These are phyloP conservation scores for Eupithecia subumbrata DNA, from an alignment of 2,888 invertebrate species.

Conservation along the genomic window DNA sequence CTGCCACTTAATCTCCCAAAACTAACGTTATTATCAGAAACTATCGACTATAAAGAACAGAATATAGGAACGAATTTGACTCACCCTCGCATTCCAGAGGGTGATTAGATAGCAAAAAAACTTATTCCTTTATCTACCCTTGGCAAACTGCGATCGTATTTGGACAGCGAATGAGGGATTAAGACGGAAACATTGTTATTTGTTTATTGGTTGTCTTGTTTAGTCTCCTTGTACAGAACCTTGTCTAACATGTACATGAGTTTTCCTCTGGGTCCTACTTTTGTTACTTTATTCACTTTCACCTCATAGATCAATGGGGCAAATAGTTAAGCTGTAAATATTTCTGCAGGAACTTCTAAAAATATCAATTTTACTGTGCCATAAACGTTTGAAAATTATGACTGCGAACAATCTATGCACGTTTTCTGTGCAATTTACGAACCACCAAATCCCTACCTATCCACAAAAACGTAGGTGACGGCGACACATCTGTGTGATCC, in stretches of 20 bases:
- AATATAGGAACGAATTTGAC: neutral
- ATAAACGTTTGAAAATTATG: neutral
- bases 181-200: slow-evolving; percentile 11
- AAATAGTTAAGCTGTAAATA: neutral
- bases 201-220: neutral
- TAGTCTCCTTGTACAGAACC: neutral
- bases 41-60: neutral
- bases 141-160: slow-evolving; percentile 24
- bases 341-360: neutral
- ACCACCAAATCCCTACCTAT: slow-evolving; percentile 35
- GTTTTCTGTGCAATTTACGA: neutral
- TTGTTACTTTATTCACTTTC: neutral
- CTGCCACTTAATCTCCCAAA: neutral
- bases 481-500: slow-evolving; percentile 73
- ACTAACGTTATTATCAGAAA: neutral
- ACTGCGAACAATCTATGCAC: neutral
- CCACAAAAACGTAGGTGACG: slow-evolving; percentile 45
- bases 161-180: slow-evolving; percentile 15
- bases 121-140: slow-evolving; percentile 27
- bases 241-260: neutral
- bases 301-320: neutral
- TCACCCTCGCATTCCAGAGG: slow-evolving; percentile 4
- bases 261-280: neutral
- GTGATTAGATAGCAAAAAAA: slow-evolving; percentile 30
- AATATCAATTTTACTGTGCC: neutral